phyloP scores from a whole-genome alignment of 2,888 invertebrate genomes.

The Phyllotreta cruciferae region DNA sequence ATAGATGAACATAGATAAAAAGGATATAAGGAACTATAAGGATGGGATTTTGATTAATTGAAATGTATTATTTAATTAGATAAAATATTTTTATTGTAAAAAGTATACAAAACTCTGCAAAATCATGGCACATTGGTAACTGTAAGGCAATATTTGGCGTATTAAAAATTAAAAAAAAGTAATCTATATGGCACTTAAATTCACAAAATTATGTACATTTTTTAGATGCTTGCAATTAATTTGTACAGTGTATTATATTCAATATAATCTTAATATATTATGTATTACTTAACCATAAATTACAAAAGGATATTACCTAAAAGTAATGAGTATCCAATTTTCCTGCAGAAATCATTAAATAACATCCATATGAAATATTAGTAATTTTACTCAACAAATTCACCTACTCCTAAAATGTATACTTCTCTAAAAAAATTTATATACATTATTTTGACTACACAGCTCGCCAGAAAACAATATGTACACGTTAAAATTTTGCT shows the following conservation, averaged over 20 bases:
- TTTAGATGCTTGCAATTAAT: background rate
- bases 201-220: background rate
- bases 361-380: too few species aligned
- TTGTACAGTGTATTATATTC: constrained; percentile 2
- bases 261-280: too few species aligned
- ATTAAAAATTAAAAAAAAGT: background rate
- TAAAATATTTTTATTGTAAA: constrained; percentile 11
- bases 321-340: too few species aligned
- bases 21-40: too few species aligned
- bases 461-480: constrained; percentile 25
- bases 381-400: too few species aligned
- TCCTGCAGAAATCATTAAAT: too few species aligned
- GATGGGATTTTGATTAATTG: too few species aligned
- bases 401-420: background rate
- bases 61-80: too few species aligned
- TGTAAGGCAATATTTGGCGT: constrained; percentile 13
- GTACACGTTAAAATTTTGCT: constrained; percentile 11
- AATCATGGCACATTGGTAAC: constrained; percentile 12
- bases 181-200: constrained; percentile 12
- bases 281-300: too few species aligned
- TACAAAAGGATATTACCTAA: too few species aligned
- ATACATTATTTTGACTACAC: constrained; percentile 30
- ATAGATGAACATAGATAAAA: too few species aligned
- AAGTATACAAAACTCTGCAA: constrained; percentile 7
- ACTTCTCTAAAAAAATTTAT: background rate